These are phyloP conservation scores for Odontesthes bonariensis DNA, from an alignment of 2,113 vertebrate genomes.

Conservation along the genomic window DNA sequence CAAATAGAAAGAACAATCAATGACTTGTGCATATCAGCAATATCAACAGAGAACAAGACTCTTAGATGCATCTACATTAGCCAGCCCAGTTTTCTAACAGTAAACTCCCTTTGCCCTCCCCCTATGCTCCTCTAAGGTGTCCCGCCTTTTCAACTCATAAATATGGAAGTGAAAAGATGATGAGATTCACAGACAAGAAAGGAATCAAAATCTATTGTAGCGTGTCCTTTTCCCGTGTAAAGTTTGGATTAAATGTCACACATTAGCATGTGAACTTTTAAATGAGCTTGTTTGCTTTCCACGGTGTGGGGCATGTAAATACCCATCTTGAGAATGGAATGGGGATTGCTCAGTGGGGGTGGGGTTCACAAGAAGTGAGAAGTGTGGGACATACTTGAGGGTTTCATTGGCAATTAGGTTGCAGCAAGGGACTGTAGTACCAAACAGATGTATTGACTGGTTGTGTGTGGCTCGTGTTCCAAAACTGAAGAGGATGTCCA, in stretches of 20 bases:
- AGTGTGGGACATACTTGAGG: constrained; percentile 67
- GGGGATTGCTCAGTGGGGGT: constrained; percentile 55
- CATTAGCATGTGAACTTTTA: constrained; percentile 91
- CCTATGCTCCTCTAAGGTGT: constrained; percentile 68
- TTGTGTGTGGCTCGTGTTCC: constrained; percentile 48
- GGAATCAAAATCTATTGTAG: constrained; percentile 87
- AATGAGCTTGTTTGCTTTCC: constrained; percentile 90
- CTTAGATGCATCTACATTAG: constrained; percentile 40
- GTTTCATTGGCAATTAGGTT: constrained; percentile 76
- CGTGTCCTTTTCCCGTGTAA: constrained; percentile 88
- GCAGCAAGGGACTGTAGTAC: constrained; percentile 65
- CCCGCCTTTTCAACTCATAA: constrained; percentile 81
- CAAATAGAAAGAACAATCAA: constrained; percentile 18
- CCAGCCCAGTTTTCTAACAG: constrained; percentile 54
- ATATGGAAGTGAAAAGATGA: constrained; percentile 83
- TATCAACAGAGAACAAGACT: constrained; percentile 38
- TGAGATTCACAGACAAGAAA: constrained; percentile 84
- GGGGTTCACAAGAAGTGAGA: constrained; percentile 48
- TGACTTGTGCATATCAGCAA: constrained; percentile 44
- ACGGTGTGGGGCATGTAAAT: constrained; percentile 85
- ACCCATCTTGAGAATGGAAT: constrained; percentile 79
- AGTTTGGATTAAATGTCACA: constrained; percentile 91
- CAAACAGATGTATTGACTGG: constrained; percentile 74
- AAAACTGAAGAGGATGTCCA: constrained; percentile 71
- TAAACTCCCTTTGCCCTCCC: constrained; percentile 51